A percentile compares a stretch with the other conserved stretches of the same genome.
Evolutionary conservation across 2,113 vertebrate species (phyloP).

Genomic region (Antennarius striatus): DNA sequence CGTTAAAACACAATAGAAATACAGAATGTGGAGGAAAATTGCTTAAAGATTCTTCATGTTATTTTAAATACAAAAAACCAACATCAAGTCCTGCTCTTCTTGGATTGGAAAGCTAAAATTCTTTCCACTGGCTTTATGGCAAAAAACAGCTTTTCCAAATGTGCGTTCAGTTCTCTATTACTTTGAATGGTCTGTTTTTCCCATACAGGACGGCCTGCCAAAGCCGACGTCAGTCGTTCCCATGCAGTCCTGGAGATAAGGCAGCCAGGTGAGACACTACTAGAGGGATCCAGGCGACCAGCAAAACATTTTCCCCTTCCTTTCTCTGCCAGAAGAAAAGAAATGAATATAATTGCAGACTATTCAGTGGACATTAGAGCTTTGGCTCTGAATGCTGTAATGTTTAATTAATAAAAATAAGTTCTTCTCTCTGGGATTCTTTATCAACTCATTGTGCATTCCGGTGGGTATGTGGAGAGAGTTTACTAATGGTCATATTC

Average conservation of each 20-base stretch:
- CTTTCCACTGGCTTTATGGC: slow-evolving; percentile 38
- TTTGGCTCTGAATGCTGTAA: slow-evolving; percentile 26
- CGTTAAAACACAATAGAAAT: neutral
- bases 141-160: slow-evolving; percentile 21
- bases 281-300: neutral
- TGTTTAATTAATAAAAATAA: slow-evolving; percentile 57
- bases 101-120: slow-evolving; percentile 23
- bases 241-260: too few species aligned
- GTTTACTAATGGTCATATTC: slow-evolving; percentile 17
- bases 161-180: too few species aligned
- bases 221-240: too few species aligned
- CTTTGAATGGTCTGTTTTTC: too few species aligned
- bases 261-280: slow-evolving; percentile 15
- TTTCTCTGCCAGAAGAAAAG: neutral
- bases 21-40: neutral
- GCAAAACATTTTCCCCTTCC: slow-evolving; percentile 18
- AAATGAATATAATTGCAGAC: slow-evolving; percentile 35
- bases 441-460: slow-evolving; percentile 9
- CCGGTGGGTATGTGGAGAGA: slow-evolving; percentile 43
- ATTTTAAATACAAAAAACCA: slow-evolving; percentile 5
- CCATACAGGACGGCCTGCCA: too few species aligned
- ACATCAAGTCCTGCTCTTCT: too few species aligned
- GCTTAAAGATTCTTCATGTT: neutral
- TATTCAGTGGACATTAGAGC: slow-evolving; percentile 44
- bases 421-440: slow-evolving; percentile 23